Evolutionary conservation across 2,797 vertebrate genomes (phyloP), one percentile per base, ranked within the genome.

Genomic region (Acrossocheilus wenchowensis): DNA sequence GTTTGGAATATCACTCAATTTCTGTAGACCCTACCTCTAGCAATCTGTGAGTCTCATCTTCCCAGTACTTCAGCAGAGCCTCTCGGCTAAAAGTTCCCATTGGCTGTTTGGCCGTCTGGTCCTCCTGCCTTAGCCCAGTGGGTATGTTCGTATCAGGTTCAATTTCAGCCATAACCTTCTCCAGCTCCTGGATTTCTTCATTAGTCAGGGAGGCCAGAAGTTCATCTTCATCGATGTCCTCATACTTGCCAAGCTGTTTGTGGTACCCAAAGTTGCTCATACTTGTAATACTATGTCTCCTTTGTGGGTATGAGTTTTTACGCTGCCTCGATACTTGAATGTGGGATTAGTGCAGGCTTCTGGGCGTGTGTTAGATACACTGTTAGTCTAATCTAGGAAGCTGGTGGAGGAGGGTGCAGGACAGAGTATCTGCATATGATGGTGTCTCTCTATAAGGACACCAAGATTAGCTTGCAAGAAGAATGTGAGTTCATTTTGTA

Each of bases 171-270:
- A 98, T 87, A 88, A 97, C 96, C 85, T 94, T 94, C 92, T 98
- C 97, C 85, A 98, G 93, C 91, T 98, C 97, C 92, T 96, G 96
- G 34, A 98, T 94, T 93, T 98, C 97, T 91, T 97, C 97, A 0
- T 94, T 92, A 2, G 96, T 95, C 72, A 98, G 92, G n/a, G 96
- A 95, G 90, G 97, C 96, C 0, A 98, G 93, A 86, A 98, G 95
- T 88, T 97, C 96, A 1, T 98, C 97, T 90, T 97, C 97, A 14
- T 98, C 96, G 71, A 97, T 93, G 66, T 97, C 97, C 89, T 98
- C 97, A 54, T 96, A 96, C 93, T 96, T 97, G 91, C 95, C 96
- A 87, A 96, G 95, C 91, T 97, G 96, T 92, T 93, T 94, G 88
- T 95, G 90, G 89, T 97, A 97, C 89, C 97, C 97, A 90, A 97